Conservation (phyloP, 2,797 vertebrate genomes). For the Mormyrops attenuatus region DNA sequence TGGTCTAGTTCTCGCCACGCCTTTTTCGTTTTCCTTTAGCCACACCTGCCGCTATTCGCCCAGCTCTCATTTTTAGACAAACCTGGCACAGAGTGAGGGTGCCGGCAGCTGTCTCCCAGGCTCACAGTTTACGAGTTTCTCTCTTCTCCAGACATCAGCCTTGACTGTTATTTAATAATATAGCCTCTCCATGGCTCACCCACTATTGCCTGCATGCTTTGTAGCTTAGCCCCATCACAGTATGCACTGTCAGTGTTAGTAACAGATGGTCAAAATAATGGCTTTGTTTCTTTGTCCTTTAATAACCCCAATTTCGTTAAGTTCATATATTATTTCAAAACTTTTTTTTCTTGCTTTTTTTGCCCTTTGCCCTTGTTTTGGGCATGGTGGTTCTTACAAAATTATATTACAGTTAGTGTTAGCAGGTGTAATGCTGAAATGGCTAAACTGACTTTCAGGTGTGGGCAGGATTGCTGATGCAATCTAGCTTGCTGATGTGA, state of each 20-base stretch:
- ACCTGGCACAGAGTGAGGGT: background rate
- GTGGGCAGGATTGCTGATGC: background rate
- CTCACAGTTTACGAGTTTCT: background rate
- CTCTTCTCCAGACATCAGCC: background rate
- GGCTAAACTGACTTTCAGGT: background rate
- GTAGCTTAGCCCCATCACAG: background rate
- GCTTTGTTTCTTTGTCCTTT: background rate
- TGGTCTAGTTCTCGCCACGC: background rate
- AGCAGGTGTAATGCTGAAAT: background rate
- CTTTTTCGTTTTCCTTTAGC: background rate
- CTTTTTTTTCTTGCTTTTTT: background rate
- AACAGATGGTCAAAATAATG: background rate
- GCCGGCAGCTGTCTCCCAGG: background rate
- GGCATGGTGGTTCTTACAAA: background rate
- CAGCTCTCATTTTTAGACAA: background rate
- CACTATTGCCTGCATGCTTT: background rate
- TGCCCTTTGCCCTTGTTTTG: background rate
- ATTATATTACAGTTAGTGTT: background rate
- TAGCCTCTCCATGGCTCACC: background rate
- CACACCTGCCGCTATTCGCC: background rate
- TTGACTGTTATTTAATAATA: background rate
- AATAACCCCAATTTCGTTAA: background rate
- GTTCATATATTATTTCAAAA: background rate
- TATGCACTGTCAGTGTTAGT: background rate
- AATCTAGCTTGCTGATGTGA: background rate